Evolutionary conservation across 2,797 vertebrate species (phyloP), one percentile per base, ranked within the genome.

Genomic region (Macrochelys suwanniensis): DNA sequence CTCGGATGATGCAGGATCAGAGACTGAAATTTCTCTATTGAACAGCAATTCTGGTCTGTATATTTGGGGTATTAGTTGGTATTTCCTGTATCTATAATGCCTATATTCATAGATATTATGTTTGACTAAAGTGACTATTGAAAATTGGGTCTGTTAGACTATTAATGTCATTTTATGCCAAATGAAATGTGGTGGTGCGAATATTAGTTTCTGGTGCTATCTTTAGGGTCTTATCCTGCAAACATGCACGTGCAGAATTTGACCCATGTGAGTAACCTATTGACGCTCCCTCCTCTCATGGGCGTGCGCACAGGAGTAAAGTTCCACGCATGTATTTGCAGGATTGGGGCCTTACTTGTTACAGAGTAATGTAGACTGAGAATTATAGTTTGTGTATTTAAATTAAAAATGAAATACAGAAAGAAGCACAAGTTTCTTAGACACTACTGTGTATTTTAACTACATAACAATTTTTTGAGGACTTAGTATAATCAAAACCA

Each of bases 381-480:
- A 3, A 2, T n/a, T 57, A 89, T 85, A 65, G 37, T 88, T 4
- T 85, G 21, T 80, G 26, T 54, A 17, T 77, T 83, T 79, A 37
- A 92, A 80, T 47, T 74, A 78, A 94, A 92, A 93, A 71, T 56
- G 65, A 47, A 80, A 76, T 45, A 56, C 16, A 25, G 84, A 65
- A 84, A 65, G 82, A 68, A 47, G 42, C 74, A 47, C 0, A 0
- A 21, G n/a, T 82, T 56, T 13, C 6, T 80, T 81, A 84, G 79
- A 57, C 54, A 5, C 37, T 82, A 7, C 28, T 19, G 28, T 71
- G 54, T 3, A 16, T 87, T 82, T 88, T 76, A 51, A 42, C 68
- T 89, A 28, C 87, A 94, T 2, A 4, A 11, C 53, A 5, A 76
- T 82, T 89, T 94, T 90, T 71, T 57, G 85, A 94, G 89, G 87